Evolutionary conservation across 2,113 vertebrate genomes (phyloP), one percentile per base, ranked within the genome.

Genomic region (Rhinogobius similis): DNA sequence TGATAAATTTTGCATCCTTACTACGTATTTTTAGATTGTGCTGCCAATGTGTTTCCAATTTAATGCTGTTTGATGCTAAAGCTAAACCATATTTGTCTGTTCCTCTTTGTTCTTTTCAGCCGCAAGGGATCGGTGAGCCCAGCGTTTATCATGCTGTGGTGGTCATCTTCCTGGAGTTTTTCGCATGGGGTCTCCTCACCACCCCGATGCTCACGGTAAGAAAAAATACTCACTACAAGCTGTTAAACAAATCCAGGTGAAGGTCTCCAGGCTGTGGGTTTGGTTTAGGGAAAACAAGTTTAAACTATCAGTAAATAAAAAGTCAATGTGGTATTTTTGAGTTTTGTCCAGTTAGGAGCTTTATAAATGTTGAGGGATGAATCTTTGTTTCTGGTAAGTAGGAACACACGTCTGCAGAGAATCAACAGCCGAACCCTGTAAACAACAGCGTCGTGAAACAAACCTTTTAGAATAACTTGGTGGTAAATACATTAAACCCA

Each of bases 151-250:
- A 97, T 66, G 95, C 95, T 0, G 95, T 96, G 89, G 95, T 96
- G 78, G 95, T 97, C 68, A 96, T 97, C 85, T 97, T 97, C 92
- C 91, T 97, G 89, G 95, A 96, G 86, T 97, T 97, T 84, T 97
- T 96, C 55, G 96, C 95, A 62, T 96, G 95, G 95, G 95, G 95
- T 69, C 88, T 97, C 48, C 94, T 97, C 75, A 96, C 96, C 62
- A 95, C 95, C 0, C 95, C 95, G 0, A 96, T 96, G 95, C 90
- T 96, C 41, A 91, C 94, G 78, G 95, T 96, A 92, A 93, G 87
- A n/a, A 53, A n/a, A 8, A 14, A 67, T 11, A 14, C 56, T 3
- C 0, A 29, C 8, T 8, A 58, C 5, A 29, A 29, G 55, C 14
- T 29, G 11, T 26, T 58, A 18, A 58, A 58, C 26, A 29, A 58